phyloP scores from a whole-genome alignment of 2,797 vertebrate genomes.

The Knipowitschia caucasica region DNA sequence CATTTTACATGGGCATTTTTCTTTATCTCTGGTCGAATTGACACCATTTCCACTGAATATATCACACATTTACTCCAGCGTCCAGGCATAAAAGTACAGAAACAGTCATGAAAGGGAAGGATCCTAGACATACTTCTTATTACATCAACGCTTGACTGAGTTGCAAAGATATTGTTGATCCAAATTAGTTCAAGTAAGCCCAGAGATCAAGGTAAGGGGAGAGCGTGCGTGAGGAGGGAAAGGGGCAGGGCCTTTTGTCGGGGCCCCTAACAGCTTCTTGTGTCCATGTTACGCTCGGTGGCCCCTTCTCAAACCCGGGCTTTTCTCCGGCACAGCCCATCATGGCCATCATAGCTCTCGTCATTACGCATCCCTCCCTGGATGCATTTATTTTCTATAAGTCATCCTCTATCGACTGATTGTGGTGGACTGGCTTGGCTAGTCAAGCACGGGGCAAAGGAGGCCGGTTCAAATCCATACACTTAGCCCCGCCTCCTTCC shows the following conservation, averaged over 20 bases:
- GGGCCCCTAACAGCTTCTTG: slow-evolving; percentile 71
- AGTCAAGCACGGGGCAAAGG: slow-evolving; percentile 60
- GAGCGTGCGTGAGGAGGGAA: slow-evolving; percentile 6
- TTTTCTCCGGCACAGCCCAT: slow-evolving; percentile 72
- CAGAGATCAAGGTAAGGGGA: slow-evolving; percentile 14
- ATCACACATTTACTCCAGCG: not conserved
- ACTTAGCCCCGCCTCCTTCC: slow-evolving; percentile 52
- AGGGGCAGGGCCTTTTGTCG: slow-evolving; percentile 69
- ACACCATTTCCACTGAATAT: not conserved
- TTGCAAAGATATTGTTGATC: slow-evolving; percentile 7
- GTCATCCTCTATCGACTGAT: slow-evolving; percentile 79
- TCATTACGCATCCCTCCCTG: slow-evolving; percentile 77
- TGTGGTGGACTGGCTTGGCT: slow-evolving; percentile 73
- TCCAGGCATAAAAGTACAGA: not conserved
- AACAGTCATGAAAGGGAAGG: not conserved
- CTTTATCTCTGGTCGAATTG: not conserved
- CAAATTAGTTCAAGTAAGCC: slow-evolving; percentile 5
- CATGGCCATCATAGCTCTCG: slow-evolving; percentile 60
- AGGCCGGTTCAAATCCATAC: slow-evolving; percentile 63
- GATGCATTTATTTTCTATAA: slow-evolving; percentile 79
- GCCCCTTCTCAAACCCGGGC: slow-evolving; percentile 73
- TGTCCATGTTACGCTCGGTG: slow-evolving; percentile 75
- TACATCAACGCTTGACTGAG: not conserved
- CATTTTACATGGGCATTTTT: not conserved
- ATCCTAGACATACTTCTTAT: not conserved